Conservation (phyloP, 2,888 invertebrate species). For the Autographa pulchrina region DNA sequence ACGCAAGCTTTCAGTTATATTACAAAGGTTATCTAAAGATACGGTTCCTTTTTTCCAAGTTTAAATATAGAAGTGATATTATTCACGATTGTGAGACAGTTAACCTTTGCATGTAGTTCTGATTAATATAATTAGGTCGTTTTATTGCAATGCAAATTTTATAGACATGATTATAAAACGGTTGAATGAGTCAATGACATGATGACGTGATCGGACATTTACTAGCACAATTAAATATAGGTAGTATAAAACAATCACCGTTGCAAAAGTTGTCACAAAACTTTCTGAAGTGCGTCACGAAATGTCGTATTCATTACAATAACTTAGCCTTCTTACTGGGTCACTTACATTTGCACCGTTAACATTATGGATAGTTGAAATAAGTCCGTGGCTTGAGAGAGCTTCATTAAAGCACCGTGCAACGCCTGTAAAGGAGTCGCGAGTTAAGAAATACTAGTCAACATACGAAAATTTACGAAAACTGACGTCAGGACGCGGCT, state of each 20-base stretch:
- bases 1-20: constrained; percentile 35
- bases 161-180: constrained; percentile 11
- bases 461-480: no score
- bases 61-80: constrained; percentile 49
- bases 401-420: constrained; percentile 1
- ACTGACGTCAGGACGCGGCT: not conserved
- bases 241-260: not conserved
- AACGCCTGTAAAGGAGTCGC: not conserved
- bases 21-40: constrained; percentile 40
- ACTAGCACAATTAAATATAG: constrained; percentile 7
- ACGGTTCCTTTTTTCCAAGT: constrained; percentile 26
- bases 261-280: constrained; percentile 13
- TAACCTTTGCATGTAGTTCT: constrained; percentile 53
- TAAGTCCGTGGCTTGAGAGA: not conserved
- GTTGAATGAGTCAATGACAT: constrained; percentile 21
- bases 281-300: constrained; percentile 17
- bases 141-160: constrained; percentile 40
- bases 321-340: constrained; percentile 16
- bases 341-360: constrained; percentile 8
- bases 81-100: constrained; percentile 45
- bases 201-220: constrained; percentile 31
- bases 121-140: constrained; percentile 47
- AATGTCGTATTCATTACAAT: not conserved
- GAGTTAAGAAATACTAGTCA: not conserved
- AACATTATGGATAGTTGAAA: constrained; percentile 12